Base-by-base conservation (phyloP, 2,888 invertebrate species). In the Leptinotarsa rubiginosa region DNA sequence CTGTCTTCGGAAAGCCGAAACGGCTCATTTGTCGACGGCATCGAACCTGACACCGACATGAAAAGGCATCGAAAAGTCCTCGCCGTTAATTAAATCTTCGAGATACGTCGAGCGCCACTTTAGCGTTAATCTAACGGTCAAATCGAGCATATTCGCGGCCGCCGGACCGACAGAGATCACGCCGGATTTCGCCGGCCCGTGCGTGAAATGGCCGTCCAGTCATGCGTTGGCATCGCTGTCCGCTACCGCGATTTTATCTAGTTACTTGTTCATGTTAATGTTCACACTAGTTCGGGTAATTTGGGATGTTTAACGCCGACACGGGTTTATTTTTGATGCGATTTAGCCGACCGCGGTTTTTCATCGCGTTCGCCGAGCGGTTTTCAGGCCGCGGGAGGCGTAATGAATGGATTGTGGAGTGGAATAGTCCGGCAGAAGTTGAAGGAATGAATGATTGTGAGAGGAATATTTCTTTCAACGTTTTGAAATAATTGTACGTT, bases 241-340 rank as follows among this genome's bases (percentile, higher is more conserved):
- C 79, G 77, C 80, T 77, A 73, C 75, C 67, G 70, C 80, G 81
- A 83, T 84, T 84, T 84, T 83, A 84, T 84, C 82, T 82, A 81
- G 80, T 82, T 80, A 81, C 81, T 82, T 83, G 82, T 81, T 79
- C 82, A 82, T 81, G 82, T 82, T 81, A 81, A 82, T 81, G 79
- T 81, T 79, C 78, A 81, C 80, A 80, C 81, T 79, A 81, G 82
- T 82, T 81, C 77, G 78, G 79, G 78, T 80, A 81, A 81, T 82
- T 81, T 80, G 80, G 79, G 78, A 76, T 77, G 80, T 81, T 81
- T 80, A 80, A 71, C 75, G 72, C 73, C 79, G 75, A 65, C 71
- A 67, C 75, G 75, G 77, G 76, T 80, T 80, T 77, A 78, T 80
- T 80, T 80, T 80, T 80, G 77, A 80, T 76, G 77, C 72, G 76